Evolutionary conservation across 2,888 invertebrate species (phyloP), one percentile per base, ranked within the genome.

Genomic region (Tetranychus truncatus): DNA sequence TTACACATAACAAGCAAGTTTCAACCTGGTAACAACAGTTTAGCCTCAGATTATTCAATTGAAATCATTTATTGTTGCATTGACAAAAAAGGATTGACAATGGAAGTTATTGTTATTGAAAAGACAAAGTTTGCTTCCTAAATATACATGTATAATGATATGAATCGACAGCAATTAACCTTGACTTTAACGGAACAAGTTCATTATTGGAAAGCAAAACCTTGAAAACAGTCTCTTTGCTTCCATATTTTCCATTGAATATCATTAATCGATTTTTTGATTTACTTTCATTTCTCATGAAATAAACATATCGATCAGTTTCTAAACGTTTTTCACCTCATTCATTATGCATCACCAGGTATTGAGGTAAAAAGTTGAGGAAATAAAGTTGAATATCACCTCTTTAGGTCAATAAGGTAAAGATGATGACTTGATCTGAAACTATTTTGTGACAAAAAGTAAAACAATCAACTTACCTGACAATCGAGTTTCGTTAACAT

Each of bases 401-500:
- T 34, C 34, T 34, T 34, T 34, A 34, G 34, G 34, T 34, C 34
- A 34, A 34, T 34, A 34, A 34, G 34, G 34, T 24, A 24, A 24
- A 24, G 24, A 1, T 34, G 34, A 5, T 34, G 34, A 34, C 34
- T 34, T 34, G 34, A 34, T 34, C 34, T 55, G 6, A 55, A 55
- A 5, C 15, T 55, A 6, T 15, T 15, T 15, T 15, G 9, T 6
- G 15, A 55, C 55, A 55, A 55, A 55, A 55, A 55, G 0, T 1
- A 55, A 55, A 15, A 15, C 18, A 24, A 69, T 69, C 24, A 69
- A 69, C 69, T 24, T 69, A 69, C 69, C 21, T 69, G 69, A 24
- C 69, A 69, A 24, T 69, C 69, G 20, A 69, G 69, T 69, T 69
- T 69, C 11, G 69, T 21, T 11, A 69, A 15, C 66, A 66, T 66